These are phyloP conservation scores for Phortica variegata DNA, from an alignment of 1,140 invertebrate genomes.

Conservation along the genomic window DNA sequence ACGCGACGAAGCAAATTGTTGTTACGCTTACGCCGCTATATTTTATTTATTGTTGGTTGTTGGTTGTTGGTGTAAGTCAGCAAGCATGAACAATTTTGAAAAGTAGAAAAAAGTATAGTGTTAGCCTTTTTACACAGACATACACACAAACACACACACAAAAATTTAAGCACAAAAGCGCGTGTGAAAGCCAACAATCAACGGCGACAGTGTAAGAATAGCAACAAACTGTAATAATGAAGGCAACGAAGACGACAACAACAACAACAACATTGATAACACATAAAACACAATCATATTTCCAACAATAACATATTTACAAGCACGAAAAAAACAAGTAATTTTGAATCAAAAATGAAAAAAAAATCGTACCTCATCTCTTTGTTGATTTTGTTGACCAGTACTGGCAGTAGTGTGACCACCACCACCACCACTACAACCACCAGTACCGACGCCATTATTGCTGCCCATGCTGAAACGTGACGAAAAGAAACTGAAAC, in stretches of 20 bases:
- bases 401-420: constrained; percentile 8
- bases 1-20: not conserved
- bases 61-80: no score
- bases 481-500: constrained; percentile 47
- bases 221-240: not conserved
- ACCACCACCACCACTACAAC: constrained; percentile 2
- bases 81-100: no score
- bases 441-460: not conserved
- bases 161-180: constrained; percentile 2
- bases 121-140: no score
- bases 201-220: not conserved
- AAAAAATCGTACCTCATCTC: constrained; percentile 34
- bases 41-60: no score
- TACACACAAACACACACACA: no score
- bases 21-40: no score
- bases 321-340: no score
- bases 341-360: not conserved
- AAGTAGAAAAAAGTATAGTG: no score
- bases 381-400: not conserved
- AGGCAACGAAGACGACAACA: constrained; percentile 4
- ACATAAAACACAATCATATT: not conserved
- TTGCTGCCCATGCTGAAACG: constrained; percentile 44
- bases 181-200: not conserved
- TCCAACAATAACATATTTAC: not conserved
- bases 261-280: not conserved